Conservation (phyloP, 1,140 invertebrate species). For the Phortica variegata region DNA sequence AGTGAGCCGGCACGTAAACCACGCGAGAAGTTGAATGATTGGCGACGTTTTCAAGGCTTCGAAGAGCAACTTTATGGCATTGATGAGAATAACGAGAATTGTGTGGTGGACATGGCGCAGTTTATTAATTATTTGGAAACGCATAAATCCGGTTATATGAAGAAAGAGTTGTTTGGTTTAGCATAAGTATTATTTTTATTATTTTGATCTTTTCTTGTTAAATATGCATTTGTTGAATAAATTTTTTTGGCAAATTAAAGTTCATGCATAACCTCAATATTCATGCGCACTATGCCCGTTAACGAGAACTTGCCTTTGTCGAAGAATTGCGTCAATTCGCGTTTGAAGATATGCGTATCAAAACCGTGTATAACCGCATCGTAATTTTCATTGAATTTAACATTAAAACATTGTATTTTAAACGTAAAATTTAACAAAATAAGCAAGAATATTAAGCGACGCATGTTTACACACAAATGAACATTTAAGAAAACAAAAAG, state of each 20-base stretch:
- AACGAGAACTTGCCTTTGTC: no score
- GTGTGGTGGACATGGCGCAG: conserved; percentile 73
- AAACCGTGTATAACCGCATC: conserved; percentile 9
- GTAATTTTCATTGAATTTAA: conserved; percentile 25
- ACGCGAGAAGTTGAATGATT: conserved; percentile 19
- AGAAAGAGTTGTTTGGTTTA: conserved; percentile 75
- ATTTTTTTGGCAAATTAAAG: conserved; percentile 16
- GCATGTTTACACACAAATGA: conserved; percentile 20
- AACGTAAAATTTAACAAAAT: not conserved
- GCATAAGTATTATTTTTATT: conserved; percentile 46
- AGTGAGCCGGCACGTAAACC: conserved; percentile 20
- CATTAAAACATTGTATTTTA: conserved; percentile 15
- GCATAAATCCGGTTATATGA: conserved; percentile 69
- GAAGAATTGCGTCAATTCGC: conserved; percentile 38
- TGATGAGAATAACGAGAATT: conserved; percentile 44
- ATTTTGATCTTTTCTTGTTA: no score
- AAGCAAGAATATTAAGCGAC: conserved; percentile 22
- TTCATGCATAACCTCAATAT: conserved; percentile 2
- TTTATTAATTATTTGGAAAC: conserved; percentile 68
- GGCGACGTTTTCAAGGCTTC: conserved; percentile 67
- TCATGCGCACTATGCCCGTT: no score
- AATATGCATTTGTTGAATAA: conserved; percentile 36
- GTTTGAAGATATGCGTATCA: conserved; percentile 28
- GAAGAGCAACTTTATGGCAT: conserved; percentile 68
- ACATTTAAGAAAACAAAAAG: conserved; percentile 9